Conservation (phyloP, 2,888 invertebrate genomes). For the Strigamia transsilvanica region DNA sequence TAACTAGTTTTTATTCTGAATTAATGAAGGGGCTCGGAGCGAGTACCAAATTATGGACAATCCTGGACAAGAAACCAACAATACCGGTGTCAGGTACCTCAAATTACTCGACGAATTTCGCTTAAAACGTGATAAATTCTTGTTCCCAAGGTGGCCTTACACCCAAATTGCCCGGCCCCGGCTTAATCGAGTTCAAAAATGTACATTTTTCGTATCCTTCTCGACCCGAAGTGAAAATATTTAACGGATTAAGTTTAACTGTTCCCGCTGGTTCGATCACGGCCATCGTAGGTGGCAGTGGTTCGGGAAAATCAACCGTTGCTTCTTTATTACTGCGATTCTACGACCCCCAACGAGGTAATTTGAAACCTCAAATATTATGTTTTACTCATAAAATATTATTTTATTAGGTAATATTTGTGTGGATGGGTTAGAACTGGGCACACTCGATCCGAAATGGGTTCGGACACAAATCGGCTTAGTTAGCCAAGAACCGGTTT, state of each 20-base stretch:
- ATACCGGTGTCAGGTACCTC: slow-evolving; percentile 75
- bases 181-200: slow-evolving; percentile 78
- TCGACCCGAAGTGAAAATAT: slow-evolving; percentile 69
- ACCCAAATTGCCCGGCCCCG: slow-evolving; percentile 69
- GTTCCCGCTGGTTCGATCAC: slow-evolving; percentile 76
- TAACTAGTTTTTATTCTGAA: slow-evolving; percentile 94
- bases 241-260: slow-evolving; percentile 74
- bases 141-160: slow-evolving; percentile 70
- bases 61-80: slow-evolving; percentile 79
- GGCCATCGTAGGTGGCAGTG: slow-evolving; percentile 90
- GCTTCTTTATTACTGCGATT: slow-evolving; percentile 82
- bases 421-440: slow-evolving; percentile 81
- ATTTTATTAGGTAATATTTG: slow-evolving; percentile 50
- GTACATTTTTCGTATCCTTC: slow-evolving; percentile 79
- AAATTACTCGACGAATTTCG: neutral
- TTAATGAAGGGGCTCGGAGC: slow-evolving; percentile 93
- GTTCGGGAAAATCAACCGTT: slow-evolving; percentile 94
- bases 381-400: neutral
- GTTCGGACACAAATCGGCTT: slow-evolving; percentile 85
- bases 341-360: slow-evolving; percentile 78
- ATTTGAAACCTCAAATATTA: neutral
- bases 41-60: slow-evolving; percentile 85
- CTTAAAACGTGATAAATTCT: neutral
- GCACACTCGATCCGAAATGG: slow-evolving; percentile 81
- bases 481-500: slow-evolving; percentile 91